Base-by-base conservation (phyloP, 2,113 vertebrate genomes). In the Corythaixoides concolor region DNA sequence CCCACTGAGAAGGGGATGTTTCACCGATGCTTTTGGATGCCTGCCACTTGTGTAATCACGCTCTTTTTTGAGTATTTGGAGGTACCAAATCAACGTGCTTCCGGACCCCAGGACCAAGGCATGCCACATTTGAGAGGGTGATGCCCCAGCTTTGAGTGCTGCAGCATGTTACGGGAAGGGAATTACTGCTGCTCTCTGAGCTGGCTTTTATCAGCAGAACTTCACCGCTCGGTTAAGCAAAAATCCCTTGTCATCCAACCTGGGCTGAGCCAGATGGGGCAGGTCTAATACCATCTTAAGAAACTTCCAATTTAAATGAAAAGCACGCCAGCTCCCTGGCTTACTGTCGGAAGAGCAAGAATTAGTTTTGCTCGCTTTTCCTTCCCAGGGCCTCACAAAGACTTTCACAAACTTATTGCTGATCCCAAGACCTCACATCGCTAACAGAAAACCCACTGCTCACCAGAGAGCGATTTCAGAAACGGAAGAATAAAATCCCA, bases 81-180 rank as follows among this genome's bases (percentile, higher is more conserved):
- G 39, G 23, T 23, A 32, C 19, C 28, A 73, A 9, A 55, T 7
- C 23, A 12, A 43, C 0, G 20, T 7, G 24, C 16, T 66, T 37
- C 50, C 21, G 32, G 22, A 41, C 8, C 28, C 32, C 53, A 19
- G 68, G 45, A 26, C 39, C 4, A 1, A n/a, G 21, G 22, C n/a
- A 32, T 7, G 24, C 4, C 6, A 52, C 50, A 27, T 52, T 23
- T 15, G 22, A 68, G 32, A 43, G 41, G 41, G 41, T 43, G 13
- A 43, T 9, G 28, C 11, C 63, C 10, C 64, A 17, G 0, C 6
- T 16, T 8, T 2, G 1, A 84, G 59, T 0, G 35, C 53, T 47
- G 8, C 39, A 60, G 55, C 13, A 3, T 1, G 1, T 12, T 14
- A n/a, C 1, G 6, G 2, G 28, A 76, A 59, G 32, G 78, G 78